Evolutionary conservation across 2,113 vertebrate species (phyloP).

Genomic region (Oenanthe oenanthe): DNA sequence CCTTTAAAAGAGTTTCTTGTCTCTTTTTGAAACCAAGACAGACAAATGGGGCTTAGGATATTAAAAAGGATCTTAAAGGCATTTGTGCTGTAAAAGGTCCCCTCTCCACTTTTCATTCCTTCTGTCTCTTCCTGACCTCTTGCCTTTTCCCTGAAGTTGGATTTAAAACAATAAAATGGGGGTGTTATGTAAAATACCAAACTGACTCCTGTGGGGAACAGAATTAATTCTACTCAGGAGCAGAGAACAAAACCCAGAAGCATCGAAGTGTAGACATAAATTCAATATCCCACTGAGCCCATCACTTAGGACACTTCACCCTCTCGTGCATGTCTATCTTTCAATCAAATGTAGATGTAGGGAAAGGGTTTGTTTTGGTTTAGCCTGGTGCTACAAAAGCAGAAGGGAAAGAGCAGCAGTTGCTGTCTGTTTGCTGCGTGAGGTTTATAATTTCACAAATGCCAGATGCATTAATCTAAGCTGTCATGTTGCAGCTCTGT

Average conservation of each 20-base stretch:
- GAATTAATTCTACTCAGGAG: slow-evolving; percentile 61
- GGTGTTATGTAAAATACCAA: not conserved
- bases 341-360: slow-evolving; percentile 49
- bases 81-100: slow-evolving; percentile 1
- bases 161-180: slow-evolving; percentile 49
- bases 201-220: not conserved
- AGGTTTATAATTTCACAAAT: slow-evolving; percentile 65
- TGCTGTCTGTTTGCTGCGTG: slow-evolving; percentile 40
- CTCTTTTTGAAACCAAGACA: slow-evolving; percentile 11
- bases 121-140: slow-evolving; percentile 16
- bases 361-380: slow-evolving; percentile 37
- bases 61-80: not conserved
- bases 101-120: not conserved
- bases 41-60: not conserved
- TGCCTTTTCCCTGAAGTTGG: slow-evolving; percentile 7
- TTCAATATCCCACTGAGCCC: slow-evolving; percentile 64
- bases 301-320: slow-evolving; percentile 49
- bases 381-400: slow-evolving; percentile 22
- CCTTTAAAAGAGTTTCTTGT: not conserved
- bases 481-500: slow-evolving; percentile 63
- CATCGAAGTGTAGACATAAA: slow-evolving; percentile 58
- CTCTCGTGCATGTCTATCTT: slow-evolving; percentile 33
- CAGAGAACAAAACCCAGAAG: slow-evolving; percentile 62
- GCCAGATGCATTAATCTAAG: slow-evolving; percentile 64
- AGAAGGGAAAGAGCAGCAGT: slow-evolving; percentile 10